These are phyloP conservation scores for Sylvia borin DNA, from an alignment of 2,797 vertebrate genomes.

Conservation along the genomic window DNA sequence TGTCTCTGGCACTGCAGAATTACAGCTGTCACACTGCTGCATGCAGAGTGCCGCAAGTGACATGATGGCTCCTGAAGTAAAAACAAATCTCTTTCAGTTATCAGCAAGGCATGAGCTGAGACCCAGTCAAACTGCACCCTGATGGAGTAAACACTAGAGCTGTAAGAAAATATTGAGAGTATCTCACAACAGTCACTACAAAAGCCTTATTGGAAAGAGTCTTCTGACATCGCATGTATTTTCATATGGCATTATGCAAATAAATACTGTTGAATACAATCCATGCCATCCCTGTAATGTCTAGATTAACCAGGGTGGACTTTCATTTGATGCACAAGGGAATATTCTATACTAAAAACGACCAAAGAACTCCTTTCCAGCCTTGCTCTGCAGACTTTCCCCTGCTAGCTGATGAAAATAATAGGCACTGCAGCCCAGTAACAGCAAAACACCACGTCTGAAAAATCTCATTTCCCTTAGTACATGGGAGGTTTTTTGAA, in stretches of 20 bases:
- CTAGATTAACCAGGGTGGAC: background rate
- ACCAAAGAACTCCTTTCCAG: background rate
- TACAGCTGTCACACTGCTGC: background rate
- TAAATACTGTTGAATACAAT: background rate
- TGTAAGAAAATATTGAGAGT: background rate
- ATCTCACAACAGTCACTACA: background rate
- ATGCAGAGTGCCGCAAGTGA: background rate
- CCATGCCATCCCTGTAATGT: background rate
- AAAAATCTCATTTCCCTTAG: background rate
- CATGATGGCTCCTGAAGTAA: background rate
- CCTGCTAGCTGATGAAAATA: background rate
- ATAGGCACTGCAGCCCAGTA: background rate
- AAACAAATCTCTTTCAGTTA: background rate
- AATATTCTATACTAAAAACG: background rate
- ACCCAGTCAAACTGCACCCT: background rate
- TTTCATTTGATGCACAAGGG: background rate
- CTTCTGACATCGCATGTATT: background rate
- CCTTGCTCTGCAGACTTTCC: background rate
- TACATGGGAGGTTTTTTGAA: background rate
- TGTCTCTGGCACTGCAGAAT: background rate
- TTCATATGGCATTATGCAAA: background rate
- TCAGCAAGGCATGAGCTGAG: background rate
- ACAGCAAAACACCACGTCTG: background rate
- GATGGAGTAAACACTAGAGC: background rate
- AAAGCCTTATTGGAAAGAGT: background rate